Base-by-base conservation (phyloP, 2,888 invertebrate genomes). In the Lymantria monacha region DNA sequence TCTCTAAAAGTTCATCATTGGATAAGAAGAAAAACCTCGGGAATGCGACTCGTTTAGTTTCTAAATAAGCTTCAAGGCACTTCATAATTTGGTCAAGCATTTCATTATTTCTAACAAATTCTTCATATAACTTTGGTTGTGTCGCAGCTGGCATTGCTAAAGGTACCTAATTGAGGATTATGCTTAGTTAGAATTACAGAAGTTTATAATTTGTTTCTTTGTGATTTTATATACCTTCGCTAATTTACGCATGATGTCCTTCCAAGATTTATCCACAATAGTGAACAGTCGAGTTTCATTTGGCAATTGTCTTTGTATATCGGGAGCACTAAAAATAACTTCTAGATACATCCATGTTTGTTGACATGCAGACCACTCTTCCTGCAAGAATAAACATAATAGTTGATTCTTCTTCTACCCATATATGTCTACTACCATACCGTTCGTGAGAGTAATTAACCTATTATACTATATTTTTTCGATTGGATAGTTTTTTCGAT, bases 261-360 rank as follows among this genome's bases (percentile, higher is more conserved):
- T 97, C 94, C 96, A 98, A 0, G 96, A 96, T 76, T 97, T 97
- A 77, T 98, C 97, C 0, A 98, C 97, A 48, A 94, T 92, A 3
- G 93, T 92, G 79, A 98, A 98, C 73, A 97, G 93, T 72, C 96
- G 95, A 0, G 97, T 96, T 81, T 98, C 98, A 64, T 95, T 94
- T 0, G 98, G 98, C 75, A 98, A 88, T 77, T 98, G 98, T 11
- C 97, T 93, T 79, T 98, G 97, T 67, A 98, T 98, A 75, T 98
- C 98, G 0, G 98, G 97, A 0, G 98, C 97, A 9, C 97, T 95
- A 82, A 98, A 98, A 73, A 98, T 98, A 0, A 97, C 97, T 82
- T 98, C 98, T 69, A 98, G 87, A 76, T 98, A 98, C 38, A 98
- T 93, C 98, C 98, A 98, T n/a, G 96, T 95, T 66, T 95, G 95